Base-by-base conservation (phyloP, 2,888 invertebrate genomes). In the Phaonia tiefii region DNA sequence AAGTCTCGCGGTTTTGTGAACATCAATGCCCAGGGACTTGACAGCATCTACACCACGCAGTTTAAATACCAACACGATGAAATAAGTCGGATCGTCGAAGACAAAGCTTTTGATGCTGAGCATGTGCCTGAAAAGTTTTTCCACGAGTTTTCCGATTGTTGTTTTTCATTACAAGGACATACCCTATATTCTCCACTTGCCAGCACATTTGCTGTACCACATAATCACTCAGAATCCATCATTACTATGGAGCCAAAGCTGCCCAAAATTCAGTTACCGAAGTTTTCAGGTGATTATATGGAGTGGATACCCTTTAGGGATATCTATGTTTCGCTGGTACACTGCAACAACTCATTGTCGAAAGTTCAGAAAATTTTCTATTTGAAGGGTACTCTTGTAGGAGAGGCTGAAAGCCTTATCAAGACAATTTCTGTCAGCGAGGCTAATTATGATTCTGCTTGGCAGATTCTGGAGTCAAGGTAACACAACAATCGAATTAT, bases 401-500 rank as follows among this genome's bases (percentile, higher is more conserved):
- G 70, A 37, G 13, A 67, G 58, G 5, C 75, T 58, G 1, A 39
- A 67, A 15, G 31, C 25, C 11, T 69, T 69, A 11, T 22, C 69
- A 0, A 67, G 58, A 25, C 69, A 75, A 63, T 75, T 70, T 31
- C 75, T 69, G 1, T 69, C 75, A 10, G 60, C 75, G 75, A 69
- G 0, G 39, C 22, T 42, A 75, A 26, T 17, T 76, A 76, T 31
- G 15, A 31, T 1, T 13, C 56, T 10, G 75, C 69, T 8, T 67
- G 75, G 75, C n/a, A 31, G 1, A 67, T 67, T 5, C 25, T 75
- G 0, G 44, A 31, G 3, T 8, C 31, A 3, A 31, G 69, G 5
- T 75, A 60, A 58, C 69, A 75, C 13, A 75, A 75, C 5, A 60
- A 60, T 37, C 31, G 75, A 5, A 75, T 69, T 42, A 75, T 75